Base-by-base conservation (phyloP, 2,888 invertebrate genomes). In the Erynnis tages region DNA sequence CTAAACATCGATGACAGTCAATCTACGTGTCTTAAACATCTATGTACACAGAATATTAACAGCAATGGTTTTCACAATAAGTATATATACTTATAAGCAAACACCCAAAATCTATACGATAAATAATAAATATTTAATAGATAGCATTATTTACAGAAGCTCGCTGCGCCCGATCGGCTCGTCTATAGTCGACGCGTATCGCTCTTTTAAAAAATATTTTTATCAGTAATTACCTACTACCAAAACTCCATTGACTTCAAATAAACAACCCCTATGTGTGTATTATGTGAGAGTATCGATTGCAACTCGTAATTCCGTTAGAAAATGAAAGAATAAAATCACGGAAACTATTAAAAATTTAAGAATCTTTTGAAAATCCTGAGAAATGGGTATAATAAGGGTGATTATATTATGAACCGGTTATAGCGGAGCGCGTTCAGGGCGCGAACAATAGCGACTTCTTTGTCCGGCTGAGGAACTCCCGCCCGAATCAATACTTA, bases 141-240 rank as follows among this genome's bases (percentile, higher is more conserved):
- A 82, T 69, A 84, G 88, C 86, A 74, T 65, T 87, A 87, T 89
- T 54, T 89, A 89, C 89, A 89, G 68, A 89, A 88, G 88, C 89
- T 77, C 68, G 72, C 72, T 69, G 79, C 83, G 78, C 77, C 63
- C 62, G 59, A 66, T 70, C 71, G 67, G 65, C 69, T 60, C 60
- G 57, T 57, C 56, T 60, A 61, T 58, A 56, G 63, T 62, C 64
- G 54, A 55, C 58, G 59, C 54, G 48, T 59, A 63, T 63, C 67
- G 66, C 68, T 66, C 67, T 53, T 60, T 62, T 65, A 56, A 61
- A 63, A 54, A 47, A 25, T 64, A 56, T 59, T 62, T 63, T 54
- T 55, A 62, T 61, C 60, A 55, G 61, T 71, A 66, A 62, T 59
- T 72, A 65, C 69, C 67, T 68, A 69, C 61, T 59, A 62, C 61